Conservation (phyloP, 2,113 vertebrate genomes). For the Podarcis raffonei region DNA sequence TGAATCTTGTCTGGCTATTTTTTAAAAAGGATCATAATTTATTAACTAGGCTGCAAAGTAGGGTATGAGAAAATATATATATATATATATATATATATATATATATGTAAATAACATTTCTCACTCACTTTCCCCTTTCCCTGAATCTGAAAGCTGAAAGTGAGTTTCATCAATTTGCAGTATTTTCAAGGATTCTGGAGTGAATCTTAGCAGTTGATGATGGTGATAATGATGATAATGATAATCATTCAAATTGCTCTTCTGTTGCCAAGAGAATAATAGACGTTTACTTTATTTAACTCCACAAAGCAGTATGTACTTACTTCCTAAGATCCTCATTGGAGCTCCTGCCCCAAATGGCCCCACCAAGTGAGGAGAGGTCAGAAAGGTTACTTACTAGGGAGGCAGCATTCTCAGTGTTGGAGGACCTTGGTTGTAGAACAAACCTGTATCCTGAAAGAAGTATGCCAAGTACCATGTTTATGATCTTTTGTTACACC, state of each 20-base stretch:
- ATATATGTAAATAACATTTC: constrained; percentile 45
- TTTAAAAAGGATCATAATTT: constrained; percentile 61
- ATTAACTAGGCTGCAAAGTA: constrained; percentile 61
- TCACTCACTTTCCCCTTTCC: not conserved
- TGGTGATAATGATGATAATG: not conserved
- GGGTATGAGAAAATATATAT: not conserved
- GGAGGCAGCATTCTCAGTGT: no score
- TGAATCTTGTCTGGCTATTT: constrained; percentile 59
- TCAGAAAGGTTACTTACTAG: no score
- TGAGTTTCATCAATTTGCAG: not conserved
- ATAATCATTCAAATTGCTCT: not conserved
- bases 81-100: constrained; percentile 42
- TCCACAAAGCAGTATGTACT: no score
- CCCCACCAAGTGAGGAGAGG: no score
- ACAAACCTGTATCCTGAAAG: no score
- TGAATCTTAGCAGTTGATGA: not conserved
- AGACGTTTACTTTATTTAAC: no score
- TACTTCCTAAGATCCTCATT: no score
- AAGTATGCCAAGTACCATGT: no score
- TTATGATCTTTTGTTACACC: no score
- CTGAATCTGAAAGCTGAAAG: not conserved
- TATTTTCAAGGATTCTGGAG: not conserved
- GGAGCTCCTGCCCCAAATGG: no score
- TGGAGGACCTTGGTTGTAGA: no score
- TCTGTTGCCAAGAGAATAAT: not conserved